Evolutionary conservation across 2,797 vertebrate species (phyloP).

Genomic region (Columba guinea): DNA sequence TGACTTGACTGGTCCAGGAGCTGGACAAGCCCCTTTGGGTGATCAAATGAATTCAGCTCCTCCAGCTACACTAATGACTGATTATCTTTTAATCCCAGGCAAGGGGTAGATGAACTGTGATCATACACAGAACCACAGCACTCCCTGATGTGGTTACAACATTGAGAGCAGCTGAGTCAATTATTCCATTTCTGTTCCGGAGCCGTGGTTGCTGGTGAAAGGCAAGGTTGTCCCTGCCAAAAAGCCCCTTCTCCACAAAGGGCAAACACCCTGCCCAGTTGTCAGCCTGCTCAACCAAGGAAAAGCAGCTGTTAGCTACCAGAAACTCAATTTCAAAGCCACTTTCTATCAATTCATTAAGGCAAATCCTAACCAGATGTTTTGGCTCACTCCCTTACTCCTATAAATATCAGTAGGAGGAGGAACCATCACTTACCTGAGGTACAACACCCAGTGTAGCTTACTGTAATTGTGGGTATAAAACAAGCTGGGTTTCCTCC

Average conservation of each 20-base stretch:
- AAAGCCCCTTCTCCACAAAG: background rate
- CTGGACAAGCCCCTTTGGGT: background rate
- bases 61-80: background rate
- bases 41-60: background rate
- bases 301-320: background rate
- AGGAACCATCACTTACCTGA: background rate
- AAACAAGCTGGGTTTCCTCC: background rate
- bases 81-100: constrained; percentile 45
- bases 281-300: background rate
- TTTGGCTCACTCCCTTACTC: background rate
- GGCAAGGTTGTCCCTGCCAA: accelerated
- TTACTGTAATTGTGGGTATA: background rate
- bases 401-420: background rate
- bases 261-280: background rate
- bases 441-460: background rate
- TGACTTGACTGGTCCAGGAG: background rate
- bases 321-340: background rate
- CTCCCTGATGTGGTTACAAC: constrained; percentile 10
- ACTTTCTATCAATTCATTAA: background rate
- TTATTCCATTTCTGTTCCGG: background rate
- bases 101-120: constrained; percentile 14
- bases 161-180: background rate
- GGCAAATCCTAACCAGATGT: background rate
- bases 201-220: background rate
- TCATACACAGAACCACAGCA: background rate